A percentile compares a stretch with the other conserved stretches of the same genome.
Conservation (phyloP, 2,888 invertebrate genomes). For the Melipona bicolor region DNA sequence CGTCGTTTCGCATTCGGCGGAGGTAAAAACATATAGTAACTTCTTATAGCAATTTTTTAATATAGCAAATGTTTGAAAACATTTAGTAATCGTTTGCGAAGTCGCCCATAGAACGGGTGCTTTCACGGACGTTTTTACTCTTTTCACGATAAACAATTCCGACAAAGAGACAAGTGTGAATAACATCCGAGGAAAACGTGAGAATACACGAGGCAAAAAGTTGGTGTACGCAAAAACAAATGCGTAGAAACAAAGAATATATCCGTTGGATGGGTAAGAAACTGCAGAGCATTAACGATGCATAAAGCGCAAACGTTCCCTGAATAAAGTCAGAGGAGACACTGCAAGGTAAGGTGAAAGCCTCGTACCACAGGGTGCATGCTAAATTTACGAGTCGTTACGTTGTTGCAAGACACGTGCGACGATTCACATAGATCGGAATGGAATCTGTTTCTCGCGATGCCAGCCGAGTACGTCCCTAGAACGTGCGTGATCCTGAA, state of each 20-base stretch:
- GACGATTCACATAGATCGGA: slow-evolving; percentile 9
- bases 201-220: background rate
- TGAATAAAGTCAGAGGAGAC: background rate
- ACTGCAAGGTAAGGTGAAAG: slow-evolving; percentile 30
- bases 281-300: slow-evolving; percentile 27
- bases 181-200: too few relatives aligned
- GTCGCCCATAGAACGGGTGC: too few relatives aligned
- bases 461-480: slow-evolving; percentile 20
- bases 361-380: slow-evolving; percentile 24
- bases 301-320: slow-evolving; percentile 19
- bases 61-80: background rate
- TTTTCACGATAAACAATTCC: background rate
- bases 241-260: background rate
- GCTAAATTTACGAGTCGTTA: slow-evolving; percentile 40
- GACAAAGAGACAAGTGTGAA: background rate
- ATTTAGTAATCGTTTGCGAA: too few relatives aligned
- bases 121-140: background rate
- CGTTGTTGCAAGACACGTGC: slow-evolving; percentile 60
- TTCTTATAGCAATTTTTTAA: too few relatives aligned
- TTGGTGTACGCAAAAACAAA: background rate
- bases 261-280: background rate
- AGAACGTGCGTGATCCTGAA: slow-evolving; percentile 42
- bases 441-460: slow-evolving; percentile 62
- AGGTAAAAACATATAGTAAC: slow-evolving; percentile 12
- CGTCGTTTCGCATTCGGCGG: slow-evolving; percentile 32